These are phyloP conservation scores for Mimachlamys varia DNA, from an alignment of 2,888 invertebrate species.

Conservation along the genomic window DNA sequence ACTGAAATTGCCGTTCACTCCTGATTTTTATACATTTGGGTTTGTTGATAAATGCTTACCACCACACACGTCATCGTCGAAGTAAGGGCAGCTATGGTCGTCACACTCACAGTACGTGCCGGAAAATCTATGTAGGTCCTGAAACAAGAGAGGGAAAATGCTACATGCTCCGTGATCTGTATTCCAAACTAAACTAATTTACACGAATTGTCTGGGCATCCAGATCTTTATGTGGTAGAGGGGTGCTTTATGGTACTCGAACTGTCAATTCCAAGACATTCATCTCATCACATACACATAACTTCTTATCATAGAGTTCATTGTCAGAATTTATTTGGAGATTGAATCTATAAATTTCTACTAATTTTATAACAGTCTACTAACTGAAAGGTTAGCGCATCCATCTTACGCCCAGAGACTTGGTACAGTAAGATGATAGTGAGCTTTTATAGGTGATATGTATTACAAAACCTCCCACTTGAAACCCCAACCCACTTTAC, in stretches of 20 bases:
- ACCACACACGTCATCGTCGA: background rate
- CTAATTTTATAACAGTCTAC: background rate
- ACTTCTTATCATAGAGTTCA: background rate
- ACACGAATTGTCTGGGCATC: background rate
- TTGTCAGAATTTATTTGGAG: background rate
- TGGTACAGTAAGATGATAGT: too few relatives aligned
- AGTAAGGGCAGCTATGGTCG: background rate
- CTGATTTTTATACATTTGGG: too few relatives aligned
- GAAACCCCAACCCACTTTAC: too few relatives aligned
- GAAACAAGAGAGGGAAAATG: background rate
- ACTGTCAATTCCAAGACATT: background rate
- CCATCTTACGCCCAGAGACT: background rate
- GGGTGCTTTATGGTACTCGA: background rate
- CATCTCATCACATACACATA: background rate
- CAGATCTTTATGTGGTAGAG: background rate
- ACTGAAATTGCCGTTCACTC: too few relatives aligned
- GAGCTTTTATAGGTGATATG: too few relatives aligned
- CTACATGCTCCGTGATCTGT: background rate
- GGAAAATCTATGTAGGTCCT: conserved; percentile 1
- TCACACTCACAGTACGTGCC: background rate
- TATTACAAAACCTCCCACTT: too few relatives aligned
- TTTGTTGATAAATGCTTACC: background rate
- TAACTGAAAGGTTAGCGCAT: background rate
- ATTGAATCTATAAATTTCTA: background rate
- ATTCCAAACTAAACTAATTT: background rate